phyloP scores from a whole-genome alignment of 2,113 vertebrate species.

The Felis catus region F.catus_Fca126_mat1.0 CM031413.1:1032001-1032500 shows the following conservation, averaged over 20 bases:
- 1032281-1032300: too few relatives aligned
- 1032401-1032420: not conserved
- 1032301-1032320: not conserved
- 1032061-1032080: not conserved
- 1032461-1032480: too few relatives aligned
- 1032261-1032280: not conserved
- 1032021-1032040: not conserved
- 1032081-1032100: too few relatives aligned
- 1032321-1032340: not conserved
- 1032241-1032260: not conserved
- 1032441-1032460: not conserved
- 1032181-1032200: too few relatives aligned
- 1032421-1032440: not conserved
- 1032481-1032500: not conserved
- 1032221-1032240: slow-evolving; percentile 52
- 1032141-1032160: not conserved
- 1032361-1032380: not conserved
- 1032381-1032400: slow-evolving; percentile 39
- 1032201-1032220: slow-evolving; percentile 33
- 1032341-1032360: not conserved
- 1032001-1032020: not conserved
- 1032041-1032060: not conserved
- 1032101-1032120: not conserved
- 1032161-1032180: not conserved
- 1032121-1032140: not conserved